A percentile compares a stretch with the other conserved stretches of the same genome.
These are phyloP conservation scores for Cassiopea xamachana DNA, from an alignment of 30 jellyfish, hydroid and myxozoan genomes.

Conservation along the genomic window DNA sequence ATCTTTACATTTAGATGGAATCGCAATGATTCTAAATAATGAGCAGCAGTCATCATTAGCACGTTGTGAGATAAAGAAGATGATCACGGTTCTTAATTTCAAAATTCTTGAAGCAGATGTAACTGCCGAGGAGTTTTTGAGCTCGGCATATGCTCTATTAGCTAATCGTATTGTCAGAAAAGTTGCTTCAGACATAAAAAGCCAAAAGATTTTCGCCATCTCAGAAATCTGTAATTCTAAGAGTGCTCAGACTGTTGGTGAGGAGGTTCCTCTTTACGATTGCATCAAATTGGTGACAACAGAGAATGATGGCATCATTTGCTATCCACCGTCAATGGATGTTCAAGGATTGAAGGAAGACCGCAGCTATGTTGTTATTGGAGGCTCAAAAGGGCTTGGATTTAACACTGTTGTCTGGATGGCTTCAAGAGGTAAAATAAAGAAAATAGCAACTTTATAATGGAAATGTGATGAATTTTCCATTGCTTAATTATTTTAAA, in stretches of 20 bases:
- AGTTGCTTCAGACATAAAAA: not conserved
- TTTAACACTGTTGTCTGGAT: conserved; percentile 74
- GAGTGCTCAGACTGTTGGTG: not conserved
- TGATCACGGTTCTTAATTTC: conserved; percentile 40
- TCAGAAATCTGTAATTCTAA: conserved; percentile 3
- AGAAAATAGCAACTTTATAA: no score
- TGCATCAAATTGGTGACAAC: conserved; percentile 9
- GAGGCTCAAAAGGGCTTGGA: conserved; percentile 81
- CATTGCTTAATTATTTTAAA: no score
- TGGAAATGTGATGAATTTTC: no score
- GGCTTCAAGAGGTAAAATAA: conserved; percentile 60
- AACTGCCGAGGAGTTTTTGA: conserved; percentile 6
- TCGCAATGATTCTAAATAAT: conserved; percentile 17
- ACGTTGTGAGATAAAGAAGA: conserved; percentile 11
- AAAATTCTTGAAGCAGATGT: conserved; percentile 17
- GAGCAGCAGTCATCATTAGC: conserved; percentile 7
- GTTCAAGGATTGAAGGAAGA: conserved; percentile 71
- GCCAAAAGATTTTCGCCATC: not conserved
- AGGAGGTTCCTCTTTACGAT: not conserved
- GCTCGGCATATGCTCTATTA: not conserved
- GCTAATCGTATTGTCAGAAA: not conserved
- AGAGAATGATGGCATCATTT: not conserved
- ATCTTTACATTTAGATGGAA: conserved; percentile 37
- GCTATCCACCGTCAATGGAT: conserved; percentile 63
- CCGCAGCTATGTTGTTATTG: conserved; percentile 70